These are phyloP conservation scores for Australoheros scitulus DNA, from an alignment of 2,113 vertebrate genomes.

Conservation along the genomic window DNA sequence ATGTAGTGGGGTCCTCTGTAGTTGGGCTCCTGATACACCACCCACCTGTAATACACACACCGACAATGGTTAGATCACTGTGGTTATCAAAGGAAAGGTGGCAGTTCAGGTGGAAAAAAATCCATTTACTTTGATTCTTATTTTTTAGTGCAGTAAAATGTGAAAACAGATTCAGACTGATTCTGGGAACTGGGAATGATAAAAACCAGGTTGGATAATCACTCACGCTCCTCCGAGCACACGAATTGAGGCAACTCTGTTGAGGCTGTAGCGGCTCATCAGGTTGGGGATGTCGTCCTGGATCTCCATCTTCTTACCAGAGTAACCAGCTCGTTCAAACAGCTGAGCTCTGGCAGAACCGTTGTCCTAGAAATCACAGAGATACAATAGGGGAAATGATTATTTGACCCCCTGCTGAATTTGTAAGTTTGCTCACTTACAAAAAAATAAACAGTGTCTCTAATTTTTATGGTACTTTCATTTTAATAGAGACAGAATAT, in stretches of 20 bases:
- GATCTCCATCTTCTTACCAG: conserved; percentile 81
- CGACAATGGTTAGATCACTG: neutral
- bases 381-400: neutral
- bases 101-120: no score
- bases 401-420: no score
- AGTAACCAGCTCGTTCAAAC: conserved; percentile 75
- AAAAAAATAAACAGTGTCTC: no score
- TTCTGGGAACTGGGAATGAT: no score
- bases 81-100: no score
- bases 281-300: conserved; percentile 79
- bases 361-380: conserved; percentile 54
- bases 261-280: conserved; percentile 78
- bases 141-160: no score
- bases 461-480: no score
- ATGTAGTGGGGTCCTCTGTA: conserved; percentile 80
- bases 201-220: neutral
- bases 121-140: no score
- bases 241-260: conserved; percentile 75
- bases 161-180: no score
- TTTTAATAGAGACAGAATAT: no score
- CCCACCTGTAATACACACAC: conserved; percentile 71
- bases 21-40: conserved; percentile 82
- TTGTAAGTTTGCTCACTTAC: no score
- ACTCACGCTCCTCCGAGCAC: conserved; percentile 76
- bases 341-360: conserved; percentile 66